These are phyloP conservation scores for Sinodicranocentrus sp. DNA, from an alignment of 2,888 invertebrate species.

Conservation along the genomic window DNA sequence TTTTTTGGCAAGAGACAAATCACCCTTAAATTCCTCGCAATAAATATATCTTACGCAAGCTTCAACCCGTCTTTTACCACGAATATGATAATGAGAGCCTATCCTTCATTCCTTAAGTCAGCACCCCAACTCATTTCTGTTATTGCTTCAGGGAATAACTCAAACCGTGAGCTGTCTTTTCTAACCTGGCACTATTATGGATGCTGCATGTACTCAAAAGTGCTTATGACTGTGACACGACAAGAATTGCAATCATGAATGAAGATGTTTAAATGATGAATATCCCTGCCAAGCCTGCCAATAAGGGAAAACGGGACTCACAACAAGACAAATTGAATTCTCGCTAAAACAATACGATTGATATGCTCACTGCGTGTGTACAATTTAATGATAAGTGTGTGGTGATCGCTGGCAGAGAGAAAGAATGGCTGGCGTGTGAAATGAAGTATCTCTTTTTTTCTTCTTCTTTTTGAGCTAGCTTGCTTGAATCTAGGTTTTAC, in stretches of 20 bases:
- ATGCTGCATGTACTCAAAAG: background rate
- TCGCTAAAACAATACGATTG: conserved; percentile 45
- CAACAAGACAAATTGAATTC: conserved; percentile 60
- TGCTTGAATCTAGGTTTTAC: background rate
- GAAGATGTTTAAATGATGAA: conserved; percentile 47
- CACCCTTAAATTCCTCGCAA: too few relatives aligned
- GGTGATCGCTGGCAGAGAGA: conserved; percentile 6
- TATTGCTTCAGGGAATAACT: background rate
- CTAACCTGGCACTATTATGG: background rate
- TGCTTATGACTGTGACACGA: conserved; percentile 50
- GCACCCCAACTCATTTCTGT: background rate
- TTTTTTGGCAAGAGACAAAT: too few relatives aligned
- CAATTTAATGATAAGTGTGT: conserved; percentile 31
- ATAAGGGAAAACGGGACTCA: conserved; percentile 37
- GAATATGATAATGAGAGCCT: background rate
- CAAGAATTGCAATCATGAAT: conserved; percentile 46
- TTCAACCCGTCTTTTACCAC: background rate
- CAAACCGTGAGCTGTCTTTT: background rate
- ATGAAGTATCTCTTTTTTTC: conserved; percentile 18
- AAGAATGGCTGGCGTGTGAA: conserved; percentile 27
- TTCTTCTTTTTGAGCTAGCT: background rate
- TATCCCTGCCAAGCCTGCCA: conserved; percentile 51
- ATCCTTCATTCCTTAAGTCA: too few relatives aligned
- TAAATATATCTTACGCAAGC: too few relatives aligned
- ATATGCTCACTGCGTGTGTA: conserved; percentile 35